Conservation (phyloP, 1,140 invertebrate species). For the Musca domestica region DNA sequence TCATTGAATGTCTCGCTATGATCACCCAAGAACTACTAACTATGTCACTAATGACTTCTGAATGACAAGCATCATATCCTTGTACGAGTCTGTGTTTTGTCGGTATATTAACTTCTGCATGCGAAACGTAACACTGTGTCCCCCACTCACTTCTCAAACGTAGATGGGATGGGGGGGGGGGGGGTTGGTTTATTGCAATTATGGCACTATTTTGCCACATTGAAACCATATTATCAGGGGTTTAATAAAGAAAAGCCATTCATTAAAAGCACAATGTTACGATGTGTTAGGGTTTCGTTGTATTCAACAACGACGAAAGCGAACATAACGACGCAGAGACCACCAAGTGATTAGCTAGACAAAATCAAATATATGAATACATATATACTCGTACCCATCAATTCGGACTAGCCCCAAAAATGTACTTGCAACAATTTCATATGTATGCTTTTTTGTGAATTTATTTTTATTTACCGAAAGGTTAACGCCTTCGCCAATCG, state of each 20-base stretch:
- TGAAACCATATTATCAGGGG: background rate
- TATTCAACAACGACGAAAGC: background rate
- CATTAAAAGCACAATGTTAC: background rate
- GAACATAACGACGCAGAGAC: background rate
- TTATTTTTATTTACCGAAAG: background rate
- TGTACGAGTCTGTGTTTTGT: too few relatives aligned
- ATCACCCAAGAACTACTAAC: too few relatives aligned
- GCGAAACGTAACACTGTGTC: too few relatives aligned
- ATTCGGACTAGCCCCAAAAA: background rate
- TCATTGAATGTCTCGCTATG: too few relatives aligned
- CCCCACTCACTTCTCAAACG: too few relatives aligned
- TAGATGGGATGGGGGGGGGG: too few relatives aligned
- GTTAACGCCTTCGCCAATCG: background rate
- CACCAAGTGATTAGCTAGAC: background rate
- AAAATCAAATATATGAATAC: background rate
- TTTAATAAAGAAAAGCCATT: slow-evolving; percentile 13
- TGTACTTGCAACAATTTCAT: background rate
- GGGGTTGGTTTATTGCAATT: background rate
- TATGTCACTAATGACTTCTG: too few relatives aligned
- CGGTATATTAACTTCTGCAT: too few relatives aligned
- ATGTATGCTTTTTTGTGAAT: too few relatives aligned
- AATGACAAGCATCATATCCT: too few relatives aligned
- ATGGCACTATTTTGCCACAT: background rate
- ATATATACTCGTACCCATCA: background rate
- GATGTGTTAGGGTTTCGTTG: too few relatives aligned